phyloP scores from a whole-genome alignment of 2,113 vertebrate genomes.

The Cyprinodon tularosa region DNA sequence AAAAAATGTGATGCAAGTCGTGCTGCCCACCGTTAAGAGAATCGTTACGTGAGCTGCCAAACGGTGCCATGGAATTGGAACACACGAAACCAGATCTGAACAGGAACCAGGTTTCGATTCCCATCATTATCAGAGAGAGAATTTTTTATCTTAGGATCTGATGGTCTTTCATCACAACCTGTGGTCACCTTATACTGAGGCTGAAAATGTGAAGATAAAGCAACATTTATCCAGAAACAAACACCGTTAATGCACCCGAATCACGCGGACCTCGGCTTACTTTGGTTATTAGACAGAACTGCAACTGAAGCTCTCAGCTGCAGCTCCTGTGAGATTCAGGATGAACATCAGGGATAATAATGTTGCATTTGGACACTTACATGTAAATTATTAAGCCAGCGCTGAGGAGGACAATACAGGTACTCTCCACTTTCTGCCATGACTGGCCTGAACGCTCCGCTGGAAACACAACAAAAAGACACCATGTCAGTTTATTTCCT shows the following conservation, averaged over 20 bases:
- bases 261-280: not conserved
- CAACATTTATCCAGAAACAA: not conserved
- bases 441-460: constrained; percentile 77
- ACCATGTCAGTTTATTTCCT: not conserved
- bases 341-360: not conserved
- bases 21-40: no score
- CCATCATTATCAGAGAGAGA: no score
- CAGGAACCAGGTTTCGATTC: no score
- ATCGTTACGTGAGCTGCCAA: no score
- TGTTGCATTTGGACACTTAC: constrained; percentile 58
- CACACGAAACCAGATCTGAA: no score
- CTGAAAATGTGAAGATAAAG: not conserved
- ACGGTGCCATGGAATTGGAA: no score
- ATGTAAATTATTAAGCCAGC: constrained; percentile 81
- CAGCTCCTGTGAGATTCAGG: not conserved
- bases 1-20: no score
- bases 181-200: not conserved
- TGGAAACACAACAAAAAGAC: constrained; percentile 31
- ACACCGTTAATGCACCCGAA: not conserved
- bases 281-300: not conserved
- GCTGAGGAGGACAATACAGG: constrained; percentile 80
- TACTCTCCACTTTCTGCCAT: constrained; percentile 80
- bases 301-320: not conserved
- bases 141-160: no score
- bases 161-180: no score